Evolutionary conservation across 2,797 vertebrate genomes (phyloP), one percentile per base, ranked within the genome.

Genomic region (Sebastolobus altivelis): DNA sequence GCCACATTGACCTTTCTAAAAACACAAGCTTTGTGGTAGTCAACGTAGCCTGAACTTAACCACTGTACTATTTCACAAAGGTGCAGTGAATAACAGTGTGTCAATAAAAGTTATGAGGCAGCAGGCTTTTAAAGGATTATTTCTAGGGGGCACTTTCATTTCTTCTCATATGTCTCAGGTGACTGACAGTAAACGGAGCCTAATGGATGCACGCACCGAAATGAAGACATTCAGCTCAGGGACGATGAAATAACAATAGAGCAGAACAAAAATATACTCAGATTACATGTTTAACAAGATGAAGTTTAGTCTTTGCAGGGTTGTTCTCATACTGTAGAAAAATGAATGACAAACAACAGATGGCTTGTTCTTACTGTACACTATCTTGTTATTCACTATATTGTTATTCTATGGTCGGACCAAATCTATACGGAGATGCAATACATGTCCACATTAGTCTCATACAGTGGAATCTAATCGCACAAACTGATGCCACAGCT

Each of bases 121-220:
- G 55, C 6, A 27, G 20, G 72, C 25, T 58, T 77, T 74, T 12
- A 62, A 67, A 70, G 20, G 20, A 56, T 73, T 69, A 33, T 66
- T 66, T 79, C 10, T 3, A 70, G 25, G 31, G 13, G 3, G 22
- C 10, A 54, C 29, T 63, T 71, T 35, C 2, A 67, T 69, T 65
- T 59, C 62, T 27, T 67, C 56, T 83, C 33, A 33, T 46, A n/a
- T 5, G 18, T 55, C 54, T 75, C 52, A 70, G 65, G 8, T 75
- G 72, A 62, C 33, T 71, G 16, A 55, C 65, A 81, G 31, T 59
- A 74, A 76, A 68, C 5, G 3, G 13, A 75, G 6, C 33, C 31
- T 49, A 65, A 75, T 63, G 27, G 22, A 74, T 55, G 35, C 27
- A 52, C 71, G 2, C n/a, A 40, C n/a, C 1, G 6, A 65, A 22